A percentile compares a stretch with the other conserved stretches of the same genome.
Conservation (phyloP, 2,113 vertebrate species). For the Macquaria ambigua region DNA sequence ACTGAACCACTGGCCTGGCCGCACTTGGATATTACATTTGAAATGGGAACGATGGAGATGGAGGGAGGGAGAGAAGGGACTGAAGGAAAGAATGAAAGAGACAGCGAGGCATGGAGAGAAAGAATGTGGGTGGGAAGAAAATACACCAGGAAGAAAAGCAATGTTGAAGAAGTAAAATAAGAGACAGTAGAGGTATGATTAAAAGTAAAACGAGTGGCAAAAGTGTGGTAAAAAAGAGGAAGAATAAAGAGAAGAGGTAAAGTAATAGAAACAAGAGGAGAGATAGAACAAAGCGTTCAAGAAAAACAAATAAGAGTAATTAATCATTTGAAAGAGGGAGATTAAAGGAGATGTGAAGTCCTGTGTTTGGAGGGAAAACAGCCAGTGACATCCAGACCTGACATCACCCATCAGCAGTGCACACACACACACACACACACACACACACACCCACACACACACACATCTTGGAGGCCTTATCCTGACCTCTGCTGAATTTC, state of each 20-base stretch:
- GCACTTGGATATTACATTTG: constrained; percentile 40
- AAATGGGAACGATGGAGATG: constrained; percentile 30
- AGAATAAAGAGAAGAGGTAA: neutral
- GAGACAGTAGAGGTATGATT: neutral
- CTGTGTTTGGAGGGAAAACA: constrained; percentile 72
- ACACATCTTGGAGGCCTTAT: constrained; percentile 38
- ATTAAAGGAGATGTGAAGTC: constrained; percentile 56
- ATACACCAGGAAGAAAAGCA: neutral
- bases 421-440: constrained; percentile 9
- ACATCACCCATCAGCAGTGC: constrained; percentile 36
- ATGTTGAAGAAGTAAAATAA: neutral
- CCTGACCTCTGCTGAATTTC: constrained; percentile 62
- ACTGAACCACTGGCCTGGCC: constrained; percentile 53
- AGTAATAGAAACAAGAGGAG: neutral
- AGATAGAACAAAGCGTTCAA: constrained; percentile 5
- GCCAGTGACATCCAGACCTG: constrained; percentile 42
- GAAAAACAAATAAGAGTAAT: constrained; percentile 51
- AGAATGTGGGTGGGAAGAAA: neutral
- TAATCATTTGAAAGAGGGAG: constrained; percentile 64
- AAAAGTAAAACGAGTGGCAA: neutral
- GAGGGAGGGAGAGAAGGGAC: neutral
- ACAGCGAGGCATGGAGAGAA: neutral
- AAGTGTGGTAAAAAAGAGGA: neutral
- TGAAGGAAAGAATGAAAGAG: constrained; percentile 9
- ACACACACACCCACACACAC: constrained; percentile 27